Percentiles rank a stretch among this genome's conserved stretches.
phyloP scores from a whole-genome alignment of 2,113 vertebrate genomes.

The Lethenteron camtschaticum region DNA sequence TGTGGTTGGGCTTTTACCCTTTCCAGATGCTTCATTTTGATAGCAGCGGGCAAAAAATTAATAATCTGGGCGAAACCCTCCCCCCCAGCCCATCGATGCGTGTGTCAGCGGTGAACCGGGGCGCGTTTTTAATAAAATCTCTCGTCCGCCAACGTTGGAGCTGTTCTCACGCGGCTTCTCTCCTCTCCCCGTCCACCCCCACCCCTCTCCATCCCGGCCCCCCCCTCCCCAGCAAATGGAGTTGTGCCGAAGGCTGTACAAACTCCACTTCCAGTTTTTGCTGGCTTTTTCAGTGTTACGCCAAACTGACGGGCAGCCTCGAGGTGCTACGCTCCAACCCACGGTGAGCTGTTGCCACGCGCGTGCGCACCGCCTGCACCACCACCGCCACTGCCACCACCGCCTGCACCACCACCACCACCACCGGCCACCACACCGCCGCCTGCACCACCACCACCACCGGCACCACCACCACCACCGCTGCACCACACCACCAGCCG shows the following conservation, averaged over 20 bases:
- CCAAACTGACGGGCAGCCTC: conserved; percentile 78
- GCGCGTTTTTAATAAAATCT: too few relatives aligned
- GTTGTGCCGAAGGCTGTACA: conserved; percentile 76
- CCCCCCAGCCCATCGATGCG: too few relatives aligned
- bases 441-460: neutral
- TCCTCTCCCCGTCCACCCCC: neutral
- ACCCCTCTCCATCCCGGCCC: neutral
- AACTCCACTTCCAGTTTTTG: conserved; percentile 87
- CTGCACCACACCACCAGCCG: too few relatives aligned
- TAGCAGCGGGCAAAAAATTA: too few relatives aligned
- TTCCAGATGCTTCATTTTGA: too few relatives aligned
- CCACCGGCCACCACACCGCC: neutral
- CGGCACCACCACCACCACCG: too few relatives aligned
- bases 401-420: neutral
- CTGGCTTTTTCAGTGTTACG: conserved; percentile 95
- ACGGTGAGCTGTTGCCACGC: conserved; percentile 34
- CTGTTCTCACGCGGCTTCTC: neutral
- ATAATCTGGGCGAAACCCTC: too few relatives aligned
- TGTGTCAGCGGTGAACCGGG: too few relatives aligned
- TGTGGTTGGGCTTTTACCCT: too few relatives aligned
- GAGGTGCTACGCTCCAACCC: conserved; percentile 69
- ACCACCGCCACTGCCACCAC: conserved; percentile 28
- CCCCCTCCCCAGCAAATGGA: conserved; percentile 50
- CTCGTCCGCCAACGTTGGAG: too few relatives aligned
- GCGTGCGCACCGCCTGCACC: conserved; percentile 43